Base-by-base conservation (phyloP, 2,797 vertebrate species). In the Coracias cyanogaster region DNA sequence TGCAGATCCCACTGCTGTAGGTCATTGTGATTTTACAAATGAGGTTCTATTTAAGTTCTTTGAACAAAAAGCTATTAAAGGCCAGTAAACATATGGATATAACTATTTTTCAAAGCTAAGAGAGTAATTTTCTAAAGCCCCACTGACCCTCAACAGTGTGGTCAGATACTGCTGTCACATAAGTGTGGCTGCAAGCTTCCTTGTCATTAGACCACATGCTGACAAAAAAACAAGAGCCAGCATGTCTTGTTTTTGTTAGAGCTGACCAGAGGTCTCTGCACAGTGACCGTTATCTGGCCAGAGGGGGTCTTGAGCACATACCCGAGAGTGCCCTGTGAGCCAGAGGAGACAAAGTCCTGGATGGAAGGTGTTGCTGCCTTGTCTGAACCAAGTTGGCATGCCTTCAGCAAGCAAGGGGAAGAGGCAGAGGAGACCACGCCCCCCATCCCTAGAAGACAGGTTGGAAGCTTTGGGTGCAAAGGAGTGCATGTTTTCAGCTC, bases 151-250 rank as follows among this genome's bases (percentile, higher is more conserved):
- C 43, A 64, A 74, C 64, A 76, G 45, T 1, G 2, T 25, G 46
- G 48, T 70, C 46, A 87, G 29, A 18, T 14, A 57, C 4, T 33
- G 24, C 28, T 3, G 7, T 6, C 29, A 33, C 3, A 0, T 29
- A 83, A 67, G 25, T 1, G 3, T 10, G 52, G 48, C 52, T 78
- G 58, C 35, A 73, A 71, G 52, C 54, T 37, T 29, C 10, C 4
- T 28, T 35, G 17, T 20, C 51, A 52, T 41, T 52, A 71, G 45
- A 33, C 35, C 37, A 66, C 1, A 0, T 0, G 0, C 48, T 24
- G 67, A 89, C 66, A n/a, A n/a, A n/a, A n/a, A n/a, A n/a, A n/a
- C 35, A 58, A 76, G 24, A 52, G 31, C 31, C 28, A 64, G 17
- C 0, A 0, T 7, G 26, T 46, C 48, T 19, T 48, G 54, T 24